Evolutionary conservation across 2,888 invertebrate genomes (phyloP).

Genomic region (Drosophila lacicola): DNA sequence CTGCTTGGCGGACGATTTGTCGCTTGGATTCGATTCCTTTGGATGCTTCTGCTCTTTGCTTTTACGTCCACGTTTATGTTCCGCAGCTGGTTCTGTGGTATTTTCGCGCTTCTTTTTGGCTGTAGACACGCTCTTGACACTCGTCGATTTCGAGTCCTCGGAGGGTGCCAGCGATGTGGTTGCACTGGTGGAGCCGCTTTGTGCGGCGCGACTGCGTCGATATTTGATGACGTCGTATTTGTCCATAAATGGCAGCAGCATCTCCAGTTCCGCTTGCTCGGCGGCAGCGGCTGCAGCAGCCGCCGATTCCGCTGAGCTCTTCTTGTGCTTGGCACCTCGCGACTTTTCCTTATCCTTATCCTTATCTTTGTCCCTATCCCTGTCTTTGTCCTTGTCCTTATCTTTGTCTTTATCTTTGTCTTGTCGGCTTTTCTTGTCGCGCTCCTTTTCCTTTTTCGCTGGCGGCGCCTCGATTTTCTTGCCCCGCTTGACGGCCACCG

Average conservation of each 20-base stretch:
- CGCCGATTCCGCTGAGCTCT: conserved; percentile 63
- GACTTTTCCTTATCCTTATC: conserved; percentile 56
- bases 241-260: conserved; percentile 85
- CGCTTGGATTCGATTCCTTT: conserved; percentile 44
- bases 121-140: conserved; percentile 45
- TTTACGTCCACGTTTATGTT: conserved; percentile 61
- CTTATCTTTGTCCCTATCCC: conserved; percentile 32
- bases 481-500: conserved; percentile 32
- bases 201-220: conserved; percentile 86
- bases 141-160: conserved; percentile 59
- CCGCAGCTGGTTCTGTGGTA: conserved; percentile 36
- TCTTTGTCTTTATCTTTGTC: conserved; percentile 46
- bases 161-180: conserved; percentile 58
- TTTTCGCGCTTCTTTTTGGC: conserved; percentile 58
- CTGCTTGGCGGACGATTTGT: conserved; percentile 30
- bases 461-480: conserved; percentile 40
- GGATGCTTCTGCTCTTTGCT: conserved; percentile 64
- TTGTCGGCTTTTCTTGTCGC: conserved; percentile 12
- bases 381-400: conserved; percentile 55
- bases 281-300: conserved; percentile 77
- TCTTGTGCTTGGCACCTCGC: conserved; percentile 56
- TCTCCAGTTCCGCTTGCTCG: conserved; percentile 79
- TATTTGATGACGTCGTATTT: conserved; percentile 88
- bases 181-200: conserved; percentile 86
- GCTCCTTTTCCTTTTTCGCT: conserved; percentile 48